These are phyloP conservation scores for Tridacna crocea DNA, from an alignment of 2,888 invertebrate species.

Conservation along the genomic window DNA sequence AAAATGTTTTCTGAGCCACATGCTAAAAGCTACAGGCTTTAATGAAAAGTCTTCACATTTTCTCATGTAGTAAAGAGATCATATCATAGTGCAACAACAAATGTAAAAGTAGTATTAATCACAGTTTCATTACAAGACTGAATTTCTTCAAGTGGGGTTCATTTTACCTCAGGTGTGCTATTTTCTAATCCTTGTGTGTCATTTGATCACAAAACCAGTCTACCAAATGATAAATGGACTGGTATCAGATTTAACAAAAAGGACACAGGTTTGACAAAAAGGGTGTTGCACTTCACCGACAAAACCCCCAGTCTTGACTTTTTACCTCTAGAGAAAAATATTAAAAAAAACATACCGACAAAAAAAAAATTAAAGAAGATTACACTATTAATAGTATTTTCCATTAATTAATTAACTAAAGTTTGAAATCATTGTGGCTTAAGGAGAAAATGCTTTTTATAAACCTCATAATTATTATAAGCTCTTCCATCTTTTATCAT, in stretches of 20 bases:
- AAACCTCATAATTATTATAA: not conserved
- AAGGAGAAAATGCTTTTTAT: not conserved
- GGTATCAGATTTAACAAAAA: constrained; percentile 20
- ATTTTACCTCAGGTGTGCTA: constrained; percentile 4
- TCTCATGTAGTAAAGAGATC: not conserved
- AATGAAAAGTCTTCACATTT: not conserved
- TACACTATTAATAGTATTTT: too few species aligned
- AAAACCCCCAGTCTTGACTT: too few species aligned
- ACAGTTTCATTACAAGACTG: constrained; percentile 5
- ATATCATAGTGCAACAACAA: constrained; percentile 12
- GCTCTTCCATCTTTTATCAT: too few species aligned
- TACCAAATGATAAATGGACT: constrained; percentile 13
- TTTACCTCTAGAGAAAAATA: too few species aligned
- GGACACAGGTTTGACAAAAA: constrained; percentile 13
- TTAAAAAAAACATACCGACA: too few species aligned
- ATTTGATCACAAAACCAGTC: constrained; percentile 16
- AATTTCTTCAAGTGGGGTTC: constrained; percentile 16
- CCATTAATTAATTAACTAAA: not conserved
- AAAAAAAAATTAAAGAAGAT: too few species aligned
- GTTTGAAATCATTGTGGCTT: not conserved
- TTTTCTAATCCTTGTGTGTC: constrained; percentile 23
- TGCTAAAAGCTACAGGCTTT: not conserved
- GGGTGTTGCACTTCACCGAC: constrained; percentile 9
- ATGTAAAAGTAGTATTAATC: constrained; percentile 15
- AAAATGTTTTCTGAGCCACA: not conserved